Conservation (phyloP, 2,888 invertebrate genomes). For the Hermaeophaga mercurialis region DNA sequence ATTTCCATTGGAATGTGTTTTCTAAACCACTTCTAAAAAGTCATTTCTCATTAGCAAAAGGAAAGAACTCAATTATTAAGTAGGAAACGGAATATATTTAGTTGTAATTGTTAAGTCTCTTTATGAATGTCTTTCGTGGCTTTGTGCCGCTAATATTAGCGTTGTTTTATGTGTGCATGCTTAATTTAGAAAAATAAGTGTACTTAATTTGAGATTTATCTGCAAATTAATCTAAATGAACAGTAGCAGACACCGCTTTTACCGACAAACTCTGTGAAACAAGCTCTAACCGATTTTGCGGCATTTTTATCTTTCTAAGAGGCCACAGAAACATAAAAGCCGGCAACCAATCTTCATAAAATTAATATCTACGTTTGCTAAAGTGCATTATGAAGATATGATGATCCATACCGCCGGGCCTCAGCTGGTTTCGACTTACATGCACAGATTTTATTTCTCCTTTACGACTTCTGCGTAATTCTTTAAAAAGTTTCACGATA, state of each 20-base stretch:
- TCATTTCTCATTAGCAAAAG: no score
- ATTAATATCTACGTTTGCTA: slow-evolving; percentile 31
- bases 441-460: slow-evolving; percentile 25
- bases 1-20: no score
- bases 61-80: no score
- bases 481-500: slow-evolving; percentile 24
- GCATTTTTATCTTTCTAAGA: slow-evolving; percentile 1
- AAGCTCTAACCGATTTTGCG: slow-evolving; percentile 2
- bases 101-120: no score
- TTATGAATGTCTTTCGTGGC: no score
- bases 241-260: not conserved
- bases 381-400: slow-evolving; percentile 29
- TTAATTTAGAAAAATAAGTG: not conserved
- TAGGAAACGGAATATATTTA: no score
- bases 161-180: not conserved
- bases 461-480: slow-evolving; percentile 31
- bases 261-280: not conserved
- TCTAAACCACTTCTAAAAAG: no score
- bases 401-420: slow-evolving; percentile 10
- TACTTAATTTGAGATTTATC: not conserved
- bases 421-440: not conserved
- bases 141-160: no score
- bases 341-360: slow-evolving; percentile 31
- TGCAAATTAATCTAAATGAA: not conserved
- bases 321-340: slow-evolving; percentile 12